Percentiles rank a stretch among this genome's conserved stretches.
Evolutionary conservation across 92 coral and sea anemone genomes (phyloP).

Genomic region (Siderastrea siderea): DNA sequence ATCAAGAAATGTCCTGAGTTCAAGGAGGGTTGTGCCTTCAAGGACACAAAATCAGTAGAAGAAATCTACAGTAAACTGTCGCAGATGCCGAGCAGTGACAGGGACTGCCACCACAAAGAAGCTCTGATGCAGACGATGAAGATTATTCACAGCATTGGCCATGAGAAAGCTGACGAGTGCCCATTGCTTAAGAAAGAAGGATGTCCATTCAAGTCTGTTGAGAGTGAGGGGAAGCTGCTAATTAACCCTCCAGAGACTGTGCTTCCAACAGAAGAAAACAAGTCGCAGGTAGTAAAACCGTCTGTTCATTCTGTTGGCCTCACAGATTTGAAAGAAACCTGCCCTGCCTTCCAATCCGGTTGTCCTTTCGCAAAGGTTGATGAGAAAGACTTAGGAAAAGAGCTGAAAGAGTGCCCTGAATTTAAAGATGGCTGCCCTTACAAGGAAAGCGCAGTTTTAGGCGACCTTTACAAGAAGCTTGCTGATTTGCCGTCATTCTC

Average conservation of each 20-base stretch:
- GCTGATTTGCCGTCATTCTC: slow-evolving; percentile 77
- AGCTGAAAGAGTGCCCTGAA: slow-evolving; percentile 80
- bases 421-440: slow-evolving; percentile 95
- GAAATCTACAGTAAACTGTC: slow-evolving; percentile 84
- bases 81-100: slow-evolving; percentile 84
- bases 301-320: slow-evolving; percentile 36
- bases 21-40: slow-evolving; percentile 96
- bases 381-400: slow-evolving; percentile 36
- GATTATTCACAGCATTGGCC: slow-evolving; percentile 82
- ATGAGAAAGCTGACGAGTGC: slow-evolving; percentile 84
- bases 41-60: slow-evolving; percentile 81
- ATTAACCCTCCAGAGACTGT: slow-evolving; percentile 71
- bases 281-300: not conserved
- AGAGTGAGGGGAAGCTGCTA: slow-evolving; percentile 85
- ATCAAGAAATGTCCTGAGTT: slow-evolving; percentile 96
- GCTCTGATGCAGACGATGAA: slow-evolving; percentile 90
- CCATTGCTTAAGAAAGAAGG: slow-evolving; percentile 85
- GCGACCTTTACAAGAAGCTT: slow-evolving; percentile 84
- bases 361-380: slow-evolving; percentile 83
- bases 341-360: slow-evolving; percentile 88
- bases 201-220: slow-evolving; percentile 91
- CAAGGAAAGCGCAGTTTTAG: slow-evolving; percentile 78
- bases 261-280: slow-evolving; percentile 52
- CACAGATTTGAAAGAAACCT: slow-evolving; percentile 70
- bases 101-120: slow-evolving; percentile 74